Base-by-base conservation (phyloP, 2,888 invertebrate species). In the Oxytorus armatus region DNA sequence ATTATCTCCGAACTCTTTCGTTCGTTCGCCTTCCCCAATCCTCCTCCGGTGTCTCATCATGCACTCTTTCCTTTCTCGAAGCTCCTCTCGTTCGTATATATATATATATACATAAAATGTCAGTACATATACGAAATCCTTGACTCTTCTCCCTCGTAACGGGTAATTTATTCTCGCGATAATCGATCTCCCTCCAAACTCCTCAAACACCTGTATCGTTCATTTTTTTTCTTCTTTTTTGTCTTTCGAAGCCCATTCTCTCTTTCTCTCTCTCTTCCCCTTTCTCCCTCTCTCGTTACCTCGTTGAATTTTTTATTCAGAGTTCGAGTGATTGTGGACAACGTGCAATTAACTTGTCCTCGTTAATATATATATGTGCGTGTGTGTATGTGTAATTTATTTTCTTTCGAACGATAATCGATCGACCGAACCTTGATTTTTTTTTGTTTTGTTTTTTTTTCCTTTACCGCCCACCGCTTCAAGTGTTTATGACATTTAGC, bases 111-210 rank as follows among this genome's bases (percentile, higher is more conserved):
- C 21, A 16, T 10, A 53, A 4, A 0, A 3, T 33, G 18, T 33
- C 18, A 23, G 21, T 42, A 7, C 14, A 11, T 16, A n/a, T n/a
- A n/a, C n/a, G 36, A 68, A 76, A 61, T 25, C 29, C 42, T 57
- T 36, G 10, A 16, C 16, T 44, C 72, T 21, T 36, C 8, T 25
- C 47, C 10, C 16, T 49, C 29, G 49, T n/a, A 49, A 42, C 23
- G 55, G 21, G 51, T 75, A 33, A 79, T 79, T 75, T 57, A 59
- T 70, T 53, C 65, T 47, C n/a, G 51, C 59, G 59, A 77, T 70
- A 66, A 77, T 77, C 72, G 44, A 51, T 53, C 59, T 57, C 21
- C 57, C 49, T n/a, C 44, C 33, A 53, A 11, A 16, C 36, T 42
- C 66, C 21, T 61, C 63, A 57, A 65, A 65, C 66, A 77, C 36